Conservation (phyloP, 1,140 invertebrate genomes). For the Apis florea region DNA sequence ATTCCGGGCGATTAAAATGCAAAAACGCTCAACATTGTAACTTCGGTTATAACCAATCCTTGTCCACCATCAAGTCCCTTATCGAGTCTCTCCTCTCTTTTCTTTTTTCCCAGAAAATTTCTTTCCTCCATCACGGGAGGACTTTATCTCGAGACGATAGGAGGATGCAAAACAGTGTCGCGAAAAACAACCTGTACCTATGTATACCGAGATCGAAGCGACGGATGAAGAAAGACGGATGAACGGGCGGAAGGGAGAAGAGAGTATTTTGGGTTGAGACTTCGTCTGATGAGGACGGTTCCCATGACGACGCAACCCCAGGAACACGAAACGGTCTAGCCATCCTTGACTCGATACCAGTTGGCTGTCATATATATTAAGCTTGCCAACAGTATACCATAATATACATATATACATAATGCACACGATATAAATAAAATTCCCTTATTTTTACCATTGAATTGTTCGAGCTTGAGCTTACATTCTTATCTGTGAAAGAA, state of each 20-base stretch:
- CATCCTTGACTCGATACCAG: conserved; percentile 74
- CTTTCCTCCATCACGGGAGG: background rate
- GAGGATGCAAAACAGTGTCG: conserved; percentile 38
- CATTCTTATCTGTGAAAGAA: no score
- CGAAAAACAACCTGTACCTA: conserved; percentile 16
- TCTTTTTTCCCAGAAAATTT: no score
- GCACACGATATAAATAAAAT: no score
- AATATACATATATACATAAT: no score
- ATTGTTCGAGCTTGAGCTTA: no score
- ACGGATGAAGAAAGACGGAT: background rate
- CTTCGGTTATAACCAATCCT: background rate
- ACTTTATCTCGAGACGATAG: conserved; percentile 30
- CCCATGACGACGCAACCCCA: conserved; percentile 77
- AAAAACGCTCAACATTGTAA: conserved; percentile 12
- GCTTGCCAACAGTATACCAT: no score
- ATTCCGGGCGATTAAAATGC: background rate
- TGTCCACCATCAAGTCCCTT: conserved; percentile 3
- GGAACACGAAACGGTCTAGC: conserved; percentile 74
- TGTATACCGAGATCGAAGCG: no score
- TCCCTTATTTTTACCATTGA: no score
- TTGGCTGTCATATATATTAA: conserved; percentile 6
- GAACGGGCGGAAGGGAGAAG: conserved; percentile 37
- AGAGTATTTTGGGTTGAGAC: conserved; percentile 59
- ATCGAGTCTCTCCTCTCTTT: background rate
- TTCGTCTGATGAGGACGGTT: conserved; percentile 77